A percentile compares a stretch with the other conserved stretches of the same genome.
phyloP scores from a whole-genome alignment of 2,113 vertebrate genomes.

The Onychostoma macrolepis region DNA sequence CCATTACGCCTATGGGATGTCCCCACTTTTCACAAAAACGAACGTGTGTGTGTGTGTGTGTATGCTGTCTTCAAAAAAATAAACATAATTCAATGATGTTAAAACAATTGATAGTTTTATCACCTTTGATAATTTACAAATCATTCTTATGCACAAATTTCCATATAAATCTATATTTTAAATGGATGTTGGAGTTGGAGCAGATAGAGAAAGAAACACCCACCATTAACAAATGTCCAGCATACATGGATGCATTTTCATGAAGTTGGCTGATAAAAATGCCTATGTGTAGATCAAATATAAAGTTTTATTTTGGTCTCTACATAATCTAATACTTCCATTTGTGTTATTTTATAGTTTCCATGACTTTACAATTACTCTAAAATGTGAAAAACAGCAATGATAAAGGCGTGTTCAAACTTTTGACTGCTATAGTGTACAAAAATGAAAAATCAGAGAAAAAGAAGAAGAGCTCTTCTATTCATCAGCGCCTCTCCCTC shows the following conservation, averaged over 20 bases:
- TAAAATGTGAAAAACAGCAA: not conserved
- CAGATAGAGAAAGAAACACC: not conserved
- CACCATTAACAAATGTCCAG: not conserved
- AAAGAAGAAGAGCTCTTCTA: not conserved
- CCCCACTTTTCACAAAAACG: too few relatives aligned
- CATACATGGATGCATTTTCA: not conserved
- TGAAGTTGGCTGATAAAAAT: not conserved
- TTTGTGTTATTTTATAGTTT: not conserved
- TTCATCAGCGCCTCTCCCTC: conserved; percentile 9
- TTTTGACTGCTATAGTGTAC: not conserved
- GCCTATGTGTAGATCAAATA: not conserved
- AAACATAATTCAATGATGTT: too few relatives aligned
- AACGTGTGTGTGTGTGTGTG: too few relatives aligned
- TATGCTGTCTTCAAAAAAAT: too few relatives aligned
- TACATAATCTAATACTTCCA: not conserved
- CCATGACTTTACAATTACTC: not conserved
- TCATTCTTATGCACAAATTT: not conserved
- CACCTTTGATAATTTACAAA: not conserved
- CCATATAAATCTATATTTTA: not conserved
- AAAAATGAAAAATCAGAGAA: not conserved
- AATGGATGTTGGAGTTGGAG: not conserved
- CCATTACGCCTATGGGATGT: too few relatives aligned
- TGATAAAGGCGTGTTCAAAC: not conserved
- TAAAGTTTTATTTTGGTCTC: not conserved
- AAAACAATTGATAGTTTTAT: too few relatives aligned